Base-by-base conservation (phyloP, 1,140 invertebrate species). In the Caenorhabditis brenneri region DNA sequence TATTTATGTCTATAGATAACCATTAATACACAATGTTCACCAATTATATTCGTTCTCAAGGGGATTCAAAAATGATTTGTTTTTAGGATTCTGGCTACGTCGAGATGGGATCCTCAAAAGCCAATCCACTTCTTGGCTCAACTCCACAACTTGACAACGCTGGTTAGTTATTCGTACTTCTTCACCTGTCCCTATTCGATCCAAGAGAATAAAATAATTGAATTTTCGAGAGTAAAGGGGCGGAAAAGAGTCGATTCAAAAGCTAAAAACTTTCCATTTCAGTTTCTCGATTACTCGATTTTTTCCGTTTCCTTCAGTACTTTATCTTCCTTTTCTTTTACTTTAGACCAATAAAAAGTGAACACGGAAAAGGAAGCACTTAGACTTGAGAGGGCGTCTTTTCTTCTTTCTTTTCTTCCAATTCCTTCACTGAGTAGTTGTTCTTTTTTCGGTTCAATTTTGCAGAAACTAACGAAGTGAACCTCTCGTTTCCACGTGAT, bases 61-160 rank as follows among this genome's bases (percentile, higher is more conserved):
- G 51, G 49, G 39, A 24, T 1, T 80, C 12, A 9, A 24, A 58
- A 36, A 1, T 48, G 31, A 1, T 27, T 46, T 69, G 39, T 55
- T 65, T 84, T n/a, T 88, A 90, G 86, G 89, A 90, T 80, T 90
- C 89, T 42, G 89, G 89, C n/a, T 89, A 89, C 74, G 87, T 84
- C 0, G 88, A 89, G 3, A 87, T 82, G 84, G 79, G 79, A 22
- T 81, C 46, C 31, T 36, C 60, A 19, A 58, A 85, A 27, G 84
- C 79, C n/a, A 81, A 85, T 24, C 55, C 84, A 65, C 84, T 90
- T 15, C 80, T 89, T 10, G 88, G 88, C 51, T 89, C 88, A 4
- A 90, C 88, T 69, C 88, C 88, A 48, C 89, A 89, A 48, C 83
- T 88, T 33, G 85, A 87, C 74, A 85, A 84, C 33, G 55, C 87